Evolutionary conservation across 2,113 vertebrate species (phyloP).

Genomic region (Notechis scutatus): DNA sequence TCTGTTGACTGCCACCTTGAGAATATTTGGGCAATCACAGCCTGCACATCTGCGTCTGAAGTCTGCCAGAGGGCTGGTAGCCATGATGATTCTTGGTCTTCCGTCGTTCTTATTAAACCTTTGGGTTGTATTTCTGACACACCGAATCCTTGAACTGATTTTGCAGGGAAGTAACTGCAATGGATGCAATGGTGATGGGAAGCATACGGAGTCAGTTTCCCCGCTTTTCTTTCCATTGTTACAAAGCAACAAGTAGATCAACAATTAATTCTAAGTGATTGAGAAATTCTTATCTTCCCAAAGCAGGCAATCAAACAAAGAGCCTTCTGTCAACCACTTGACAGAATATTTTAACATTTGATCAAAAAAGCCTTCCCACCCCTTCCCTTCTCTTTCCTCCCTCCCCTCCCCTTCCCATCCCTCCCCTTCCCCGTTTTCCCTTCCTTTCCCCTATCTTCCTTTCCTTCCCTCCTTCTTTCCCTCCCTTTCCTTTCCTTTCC

Average conservation of each 20-base stretch:
- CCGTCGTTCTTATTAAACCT: background rate
- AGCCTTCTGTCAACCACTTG: conserved; percentile 35
- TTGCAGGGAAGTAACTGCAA: background rate
- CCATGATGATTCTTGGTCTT: background rate
- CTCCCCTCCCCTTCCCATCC: no score
- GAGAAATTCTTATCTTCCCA: conserved; percentile 18
- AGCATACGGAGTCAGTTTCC: background rate
- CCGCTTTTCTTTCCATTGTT: background rate
- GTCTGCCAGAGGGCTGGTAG: background rate
- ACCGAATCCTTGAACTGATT: background rate
- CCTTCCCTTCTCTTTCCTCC: no score
- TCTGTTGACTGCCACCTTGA: background rate
- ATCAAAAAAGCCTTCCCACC: background rate
- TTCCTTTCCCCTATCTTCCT: no score
- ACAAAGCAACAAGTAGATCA: conserved; percentile 18
- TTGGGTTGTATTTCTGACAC: background rate
- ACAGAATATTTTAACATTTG: conserved; percentile 18
- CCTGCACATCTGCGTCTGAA: background rate
- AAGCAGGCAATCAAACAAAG: background rate
- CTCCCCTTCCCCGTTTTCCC: background rate
- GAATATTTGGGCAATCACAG: background rate
- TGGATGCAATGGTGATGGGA: background rate
- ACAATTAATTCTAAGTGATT: conserved; percentile 31
- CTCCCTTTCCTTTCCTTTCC: no score
- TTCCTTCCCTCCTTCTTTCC: no score